Evolutionary conservation across 1,140 invertebrate species (phyloP).

Genomic region (Drosophila ficusphila): DNA sequence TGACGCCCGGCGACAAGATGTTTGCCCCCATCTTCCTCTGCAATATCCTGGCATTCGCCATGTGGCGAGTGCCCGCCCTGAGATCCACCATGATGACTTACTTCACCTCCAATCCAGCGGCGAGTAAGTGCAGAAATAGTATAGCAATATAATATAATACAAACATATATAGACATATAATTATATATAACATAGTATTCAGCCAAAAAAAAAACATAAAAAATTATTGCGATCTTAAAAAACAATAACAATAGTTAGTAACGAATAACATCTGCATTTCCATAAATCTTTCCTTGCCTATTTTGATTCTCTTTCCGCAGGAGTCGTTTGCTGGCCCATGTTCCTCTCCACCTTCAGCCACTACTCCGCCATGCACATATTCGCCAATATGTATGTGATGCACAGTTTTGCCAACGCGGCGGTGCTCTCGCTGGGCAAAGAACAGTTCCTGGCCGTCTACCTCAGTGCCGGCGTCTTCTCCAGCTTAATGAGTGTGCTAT

Average conservation of each 20-base stretch:
- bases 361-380: conserved; percentile 93
- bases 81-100: conserved; percentile 92
- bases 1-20: conserved; percentile 90
- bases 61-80: conserved; percentile 92
- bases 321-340: conserved; percentile 93
- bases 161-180: too few relatives aligned
- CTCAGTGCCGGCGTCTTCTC: conserved; percentile 94
- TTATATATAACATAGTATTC: neutral
- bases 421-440: conserved; percentile 92
- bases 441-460: conserved; percentile 97
- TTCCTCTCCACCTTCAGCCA: conserved; percentile 97
- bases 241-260: too few relatives aligned
- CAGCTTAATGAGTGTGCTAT: conserved; percentile 93
- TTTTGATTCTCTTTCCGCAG: conserved; percentile 80
- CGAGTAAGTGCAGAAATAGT: conserved; percentile 86
- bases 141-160: too few relatives aligned
- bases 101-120: conserved; percentile 92
- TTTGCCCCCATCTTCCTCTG: conserved; percentile 91
- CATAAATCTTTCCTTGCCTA: too few relatives aligned
- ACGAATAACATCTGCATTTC: too few relatives aligned
- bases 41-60: conserved; percentile 92
- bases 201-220: neutral
- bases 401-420: conserved; percentile 91
- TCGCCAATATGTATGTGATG: conserved; percentile 97
- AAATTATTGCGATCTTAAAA: too few relatives aligned